phyloP scores from a whole-genome alignment of 2,113 vertebrate genomes.

The Psilopogon haemacephalus region DNA sequence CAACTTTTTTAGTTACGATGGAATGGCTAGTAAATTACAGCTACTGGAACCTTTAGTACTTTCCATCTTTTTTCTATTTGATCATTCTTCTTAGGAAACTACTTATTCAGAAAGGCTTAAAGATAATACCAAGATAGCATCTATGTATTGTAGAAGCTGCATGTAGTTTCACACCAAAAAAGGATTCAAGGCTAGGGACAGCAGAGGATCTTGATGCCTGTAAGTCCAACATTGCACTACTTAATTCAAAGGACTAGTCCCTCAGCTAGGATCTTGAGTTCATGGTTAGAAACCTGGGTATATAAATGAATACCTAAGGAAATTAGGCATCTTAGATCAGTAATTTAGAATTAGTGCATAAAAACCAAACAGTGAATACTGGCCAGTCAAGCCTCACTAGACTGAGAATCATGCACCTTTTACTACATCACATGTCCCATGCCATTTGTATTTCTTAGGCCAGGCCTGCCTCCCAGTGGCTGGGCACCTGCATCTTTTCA shows the following conservation, averaged over 20 bases:
- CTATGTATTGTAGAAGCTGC: not conserved
- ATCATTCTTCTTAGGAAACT: not conserved
- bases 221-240: not conserved
- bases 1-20: not conserved
- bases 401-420: not conserved
- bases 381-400: not conserved
- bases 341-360: not conserved
- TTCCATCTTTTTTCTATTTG: not conserved
- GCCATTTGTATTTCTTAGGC: not conserved
- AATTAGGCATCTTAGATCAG: not conserved
- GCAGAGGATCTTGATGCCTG: not conserved
- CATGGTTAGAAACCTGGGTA: not conserved
- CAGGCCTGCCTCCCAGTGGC: not conserved
- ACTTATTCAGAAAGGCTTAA: not conserved
- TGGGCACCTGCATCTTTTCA: not conserved
- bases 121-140: not conserved
- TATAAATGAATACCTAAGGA: not conserved
- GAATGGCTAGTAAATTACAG: slow-evolving; percentile 3
- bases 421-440: not conserved
- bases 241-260: not conserved
- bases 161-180: not conserved
- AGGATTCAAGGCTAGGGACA: not conserved
- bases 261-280: not conserved
- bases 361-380: not conserved
- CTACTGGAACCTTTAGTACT: not conserved